Evolutionary conservation across 1,140 invertebrate genomes (phyloP).

Genomic region (Polyergus mexicanus): DNA sequence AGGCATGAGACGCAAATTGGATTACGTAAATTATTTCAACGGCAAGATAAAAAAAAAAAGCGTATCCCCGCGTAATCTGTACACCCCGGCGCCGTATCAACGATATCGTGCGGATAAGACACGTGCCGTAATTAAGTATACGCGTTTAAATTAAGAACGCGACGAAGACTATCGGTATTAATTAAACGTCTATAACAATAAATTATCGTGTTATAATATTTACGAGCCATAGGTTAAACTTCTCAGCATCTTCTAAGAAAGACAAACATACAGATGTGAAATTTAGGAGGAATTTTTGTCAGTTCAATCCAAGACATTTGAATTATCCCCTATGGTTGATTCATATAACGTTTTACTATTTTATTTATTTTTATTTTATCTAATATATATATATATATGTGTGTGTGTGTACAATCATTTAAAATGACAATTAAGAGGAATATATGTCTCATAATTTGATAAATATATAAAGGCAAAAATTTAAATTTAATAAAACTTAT

Average conservation of each 20-base stretch:
- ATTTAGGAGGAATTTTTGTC: no score
- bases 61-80: not conserved
- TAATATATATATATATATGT: not conserved
- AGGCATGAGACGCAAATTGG: not conserved
- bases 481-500: not conserved
- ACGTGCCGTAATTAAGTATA: not conserved
- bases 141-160: not conserved
- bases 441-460: not conserved
- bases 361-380: not conserved
- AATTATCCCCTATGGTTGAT: not conserved
- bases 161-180: not conserved
- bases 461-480: not conserved
- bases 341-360: no score
- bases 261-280: not conserved
- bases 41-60: not conserved
- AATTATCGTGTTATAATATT: constrained; percentile 8
- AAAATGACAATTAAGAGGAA: not conserved
- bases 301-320: not conserved
- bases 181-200: not conserved
- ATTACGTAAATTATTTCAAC: not conserved
- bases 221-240: not conserved
- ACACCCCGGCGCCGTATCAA: not conserved
- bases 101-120: not conserved
- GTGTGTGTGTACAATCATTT: not conserved
- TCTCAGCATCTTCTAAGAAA: not conserved